These are phyloP conservation scores for Thalassophryne amazonica DNA, from an alignment of 2,797 vertebrate species.

Conservation along the genomic window DNA sequence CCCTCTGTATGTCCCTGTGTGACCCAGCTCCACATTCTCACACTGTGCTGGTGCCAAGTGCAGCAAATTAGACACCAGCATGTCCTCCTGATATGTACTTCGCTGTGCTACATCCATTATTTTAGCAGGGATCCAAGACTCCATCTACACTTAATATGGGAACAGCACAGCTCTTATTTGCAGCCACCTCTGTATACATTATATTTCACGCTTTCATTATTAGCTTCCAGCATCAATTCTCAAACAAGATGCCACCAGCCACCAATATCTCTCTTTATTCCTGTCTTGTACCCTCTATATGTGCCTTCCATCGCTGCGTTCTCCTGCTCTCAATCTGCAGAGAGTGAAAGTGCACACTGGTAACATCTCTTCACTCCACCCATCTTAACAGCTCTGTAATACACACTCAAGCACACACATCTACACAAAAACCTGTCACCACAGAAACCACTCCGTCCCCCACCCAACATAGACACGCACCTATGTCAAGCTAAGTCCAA, in stretches of 20 bases:
- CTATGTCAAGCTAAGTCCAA: conserved; percentile 71
- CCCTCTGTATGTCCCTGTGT: conserved; percentile 54
- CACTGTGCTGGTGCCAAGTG: conserved; percentile 57
- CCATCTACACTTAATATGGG: conserved; percentile 75
- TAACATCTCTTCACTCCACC: conserved; percentile 40
- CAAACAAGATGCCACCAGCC: not conserved
- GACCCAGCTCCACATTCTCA: conserved; percentile 72
- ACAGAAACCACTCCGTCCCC: conserved; percentile 40
- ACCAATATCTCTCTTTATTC: not conserved
- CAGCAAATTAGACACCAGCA: conserved; percentile 72
- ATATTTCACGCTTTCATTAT: conserved; percentile 18
- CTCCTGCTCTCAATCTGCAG: not conserved
- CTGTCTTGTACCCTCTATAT: conserved; percentile 2
- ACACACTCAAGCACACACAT: conserved; percentile 21
- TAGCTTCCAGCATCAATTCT: no score
- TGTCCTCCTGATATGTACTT: conserved; percentile 58
- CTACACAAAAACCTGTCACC: conserved; percentile 42
- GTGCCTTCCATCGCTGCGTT: conserved; percentile 10
- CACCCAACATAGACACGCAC: conserved; percentile 53
- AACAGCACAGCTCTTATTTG: conserved; percentile 46
- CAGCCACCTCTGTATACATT: conserved; percentile 29
- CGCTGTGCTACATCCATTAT: conserved; percentile 69
- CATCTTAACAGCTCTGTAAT: conserved; percentile 32
- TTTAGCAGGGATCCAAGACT: conserved; percentile 73
- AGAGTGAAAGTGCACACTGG: conserved; percentile 14